Evolutionary conservation across 92 coral and sea anemone species (phyloP), one percentile per base, ranked within the genome.

Genomic region (Paragorgia papillata): DNA sequence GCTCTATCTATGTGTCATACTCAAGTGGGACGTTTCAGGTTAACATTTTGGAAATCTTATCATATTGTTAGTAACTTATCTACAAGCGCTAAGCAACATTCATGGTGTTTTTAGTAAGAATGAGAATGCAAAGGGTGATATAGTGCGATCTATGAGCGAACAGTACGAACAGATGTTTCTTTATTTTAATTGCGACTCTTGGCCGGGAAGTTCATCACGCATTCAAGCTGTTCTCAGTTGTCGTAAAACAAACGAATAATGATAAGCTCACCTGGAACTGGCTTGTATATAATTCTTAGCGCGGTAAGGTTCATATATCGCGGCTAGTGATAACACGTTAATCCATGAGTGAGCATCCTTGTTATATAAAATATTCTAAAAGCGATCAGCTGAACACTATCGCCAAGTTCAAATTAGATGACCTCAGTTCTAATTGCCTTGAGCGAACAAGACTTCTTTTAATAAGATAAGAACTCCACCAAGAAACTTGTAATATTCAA

Each of bases 101-200:
- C 2, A 6, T 2, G 53, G 15, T 46, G 53, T 46, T 2, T 15
- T 46, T 15, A 46, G n/a, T 2, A 15, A 15, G n/a, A 15, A 46
- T 46, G n/a, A 46, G 2, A 46, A 46, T 46, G 9, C n/a, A 6
- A 6, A 46, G 53, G 15, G 53, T 15, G 7, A 6, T 46, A 46
- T 7, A 2, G 2, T 15, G 53, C 53, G n/a, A 46, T 46, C 14
- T 46, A n/a, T n/a, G 53, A 46, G 15, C 12, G 53, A 46, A 15
- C n/a, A 6, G 53, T 6, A 46, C 12, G 53, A 46, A 46, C n/a
- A 15, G n/a, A 46, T 6, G n/a, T 37, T 37, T 7, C n/a, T 46
- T 46, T 46, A 46, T 46, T 46, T n/a, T 46, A 15, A 46, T 46
- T 46, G 53, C 53, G 53, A n/a, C 53, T 46, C n/a, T 46, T 46